These are phyloP conservation scores for Amphipoea lucens DNA, from an alignment of 2,888 invertebrate genomes.

Conservation along the genomic window DNA sequence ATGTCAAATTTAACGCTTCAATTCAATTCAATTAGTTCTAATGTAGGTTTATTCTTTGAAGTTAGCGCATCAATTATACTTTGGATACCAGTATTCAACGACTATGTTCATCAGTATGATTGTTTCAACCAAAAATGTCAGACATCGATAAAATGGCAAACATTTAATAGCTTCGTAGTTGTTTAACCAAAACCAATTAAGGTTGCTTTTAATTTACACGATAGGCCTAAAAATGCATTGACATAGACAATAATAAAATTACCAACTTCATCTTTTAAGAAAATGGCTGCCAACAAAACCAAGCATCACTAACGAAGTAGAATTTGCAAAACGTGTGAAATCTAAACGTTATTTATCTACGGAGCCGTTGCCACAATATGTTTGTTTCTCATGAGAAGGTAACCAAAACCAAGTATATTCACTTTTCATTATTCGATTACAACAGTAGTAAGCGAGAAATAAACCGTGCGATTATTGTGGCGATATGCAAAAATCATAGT, in stretches of 20 bases:
- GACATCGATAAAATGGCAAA: slow-evolving; percentile 1
- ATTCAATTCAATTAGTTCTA: background rate
- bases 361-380: slow-evolving; percentile 58
- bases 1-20: too few relatives aligned
- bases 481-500: slow-evolving; percentile 63
- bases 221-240: slow-evolving; percentile 11
- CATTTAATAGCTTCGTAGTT: slow-evolving; percentile 4
- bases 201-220: slow-evolving; percentile 18
- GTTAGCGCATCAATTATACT: slow-evolving; percentile 1
- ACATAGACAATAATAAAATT: background rate
- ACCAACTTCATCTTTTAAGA: background rate
- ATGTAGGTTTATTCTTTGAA: background rate
- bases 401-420: slow-evolving; percentile 60
- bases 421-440: slow-evolving; percentile 69
- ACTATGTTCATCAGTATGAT: slow-evolving; percentile 5
- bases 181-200: slow-evolving; percentile 29
- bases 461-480: slow-evolving; percentile 61
- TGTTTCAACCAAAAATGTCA: slow-evolving; percentile 18
- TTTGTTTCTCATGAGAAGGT: slow-evolving; percentile 71
- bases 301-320: slow-evolving; percentile 45
- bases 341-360: slow-evolving; percentile 58
- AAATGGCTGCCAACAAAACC: slow-evolving; percentile 13
- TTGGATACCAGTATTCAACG: background rate
- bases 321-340: slow-evolving; percentile 60
- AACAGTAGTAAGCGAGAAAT: slow-evolving; percentile 63